Evolutionary conservation across 2,113 vertebrate species (phyloP), one percentile per base, ranked within the genome.

Genomic region (Lathamus discolor): DNA sequence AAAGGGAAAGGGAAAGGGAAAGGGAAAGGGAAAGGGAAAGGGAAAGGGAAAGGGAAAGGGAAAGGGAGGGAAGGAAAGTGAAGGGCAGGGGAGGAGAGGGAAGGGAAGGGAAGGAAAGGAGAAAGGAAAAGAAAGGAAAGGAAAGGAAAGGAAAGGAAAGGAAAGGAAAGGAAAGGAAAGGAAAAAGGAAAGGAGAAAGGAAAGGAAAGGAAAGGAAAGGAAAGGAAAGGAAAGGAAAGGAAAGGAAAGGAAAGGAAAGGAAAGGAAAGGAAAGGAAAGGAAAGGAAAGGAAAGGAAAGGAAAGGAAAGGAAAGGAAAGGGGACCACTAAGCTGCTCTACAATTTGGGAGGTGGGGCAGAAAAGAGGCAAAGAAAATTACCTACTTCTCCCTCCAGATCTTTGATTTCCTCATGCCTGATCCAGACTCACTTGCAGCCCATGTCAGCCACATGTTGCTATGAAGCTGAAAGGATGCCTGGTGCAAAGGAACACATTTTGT

Each of bases 381-480:
- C 20, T 31, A 2, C 46, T 54, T 68, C 25, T 48, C 9, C 29
- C 29, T 10, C 46, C 29, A 41, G 16, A 13, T 33, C n/a, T 35
- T 54, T 67, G 41, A 22, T 27, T 33, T 55, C 54, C 25, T 14
- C 23, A 31, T 24, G 69, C 35, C 69, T 20, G 35, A 9, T 7
- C 20, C 46, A 35, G 68, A 9, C 28, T 24, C n/a, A 25, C 37
- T n/a, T 24, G 28, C 39, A 83, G 63, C 59, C 43, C 46, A 24
- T 1, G 2, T 23, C 35, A 24, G 51, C 27, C 17, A 28, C 61
- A 35, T 2, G 0, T 16, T 55, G 23, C 39, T 23, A 2, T 8
- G 18, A 15, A 49, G 43, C 83, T 20, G 46, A 5, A 43, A 64
- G 61, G 73, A 20, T 11, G 52, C 25, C 14, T 0, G 1, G 59